Evolutionary conservation across 2,797 vertebrate species (phyloP), one percentile per base, ranked within the genome.

Genomic region (Sebastes minor): DNA sequence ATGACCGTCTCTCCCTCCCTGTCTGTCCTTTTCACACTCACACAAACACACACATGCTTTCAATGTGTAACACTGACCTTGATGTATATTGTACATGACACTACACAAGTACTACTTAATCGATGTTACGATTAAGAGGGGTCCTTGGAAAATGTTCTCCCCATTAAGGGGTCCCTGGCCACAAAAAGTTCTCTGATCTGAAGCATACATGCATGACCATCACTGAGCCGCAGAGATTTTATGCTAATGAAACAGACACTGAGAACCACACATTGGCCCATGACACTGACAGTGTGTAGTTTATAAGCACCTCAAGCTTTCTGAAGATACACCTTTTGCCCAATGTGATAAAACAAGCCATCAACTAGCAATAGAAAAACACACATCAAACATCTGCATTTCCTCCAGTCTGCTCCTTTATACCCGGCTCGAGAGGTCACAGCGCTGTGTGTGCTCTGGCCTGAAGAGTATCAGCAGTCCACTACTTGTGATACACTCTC

Each of bases 401-500:
- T 86, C 59, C 63, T 46, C 20, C 32, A 64, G n/a, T 63, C 69
- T 70, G 6, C 55, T 74, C 14, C 57, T 71, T 71, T 76, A 82
- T 57, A 68, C 82, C 55, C 20, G 20, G 53, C 30, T 65, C 57
- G 23, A 56, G 49, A 80, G 78, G 73, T 61, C 66, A 70, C 76
- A 66, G 72, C 33, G 57, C 63, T 71, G 76, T 62, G 84, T 91
- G 87, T 83, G 83, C 67, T 81, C 83, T 79, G 71, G 77, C 76
- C 77, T 71, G 76, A 87, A 52, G 78, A 91, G 82, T 86, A 88
- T 91, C 85, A 90, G 81, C 90, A 86, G 82, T 22, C 71, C 55
- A 16, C 66, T 78, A 83, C 81, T 76, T 88, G 78, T 91, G 81
- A 91, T 91, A 86, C 87, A 85, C 78, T 91, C 86, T 93, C 91